Evolutionary conservation across 2,113 vertebrate genomes (phyloP).

Genomic region (Embiotoca jacksoni): DNA sequence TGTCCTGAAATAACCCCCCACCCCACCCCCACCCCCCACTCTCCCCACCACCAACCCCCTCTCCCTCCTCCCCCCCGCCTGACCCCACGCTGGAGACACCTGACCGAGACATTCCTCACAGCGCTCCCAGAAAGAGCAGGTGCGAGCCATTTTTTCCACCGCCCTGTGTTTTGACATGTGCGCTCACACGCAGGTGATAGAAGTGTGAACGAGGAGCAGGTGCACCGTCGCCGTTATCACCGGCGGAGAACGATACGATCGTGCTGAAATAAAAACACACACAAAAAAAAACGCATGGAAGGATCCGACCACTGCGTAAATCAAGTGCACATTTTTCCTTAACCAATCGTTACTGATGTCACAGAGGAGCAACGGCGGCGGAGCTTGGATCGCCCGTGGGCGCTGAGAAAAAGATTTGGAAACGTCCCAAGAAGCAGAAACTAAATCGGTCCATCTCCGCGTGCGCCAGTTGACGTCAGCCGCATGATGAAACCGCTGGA

Average conservation of each 20-base stretch:
- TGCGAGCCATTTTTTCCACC: constrained; percentile 50
- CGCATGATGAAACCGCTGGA: constrained; percentile 72
- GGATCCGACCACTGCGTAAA: not conserved
- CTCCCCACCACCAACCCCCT: too few species aligned
- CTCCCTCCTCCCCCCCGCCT: constrained; percentile 10
- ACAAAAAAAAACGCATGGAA: too few species aligned
- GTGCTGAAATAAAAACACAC: not conserved
- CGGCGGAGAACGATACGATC: not conserved
- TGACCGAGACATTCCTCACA: constrained; percentile 52
- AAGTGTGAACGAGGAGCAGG: constrained; percentile 42
- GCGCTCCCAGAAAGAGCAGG: constrained; percentile 48
- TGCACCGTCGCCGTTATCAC: not conserved
- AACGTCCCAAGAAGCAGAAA: constrained; percentile 48
- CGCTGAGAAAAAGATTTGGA: constrained; percentile 47
- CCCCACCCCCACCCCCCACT: too few species aligned
- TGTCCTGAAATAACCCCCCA: constrained; percentile 59
- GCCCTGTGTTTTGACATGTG: constrained; percentile 12
- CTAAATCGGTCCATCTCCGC: constrained; percentile 56
- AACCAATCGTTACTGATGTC: not conserved
- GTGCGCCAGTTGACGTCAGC: constrained; percentile 70
- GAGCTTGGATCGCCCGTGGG: constrained; percentile 38
- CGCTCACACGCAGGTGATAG: constrained; percentile 15
- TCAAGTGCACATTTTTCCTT: not conserved
- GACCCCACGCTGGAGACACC: constrained; percentile 47
- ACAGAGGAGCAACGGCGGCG: not conserved